Evolutionary conservation across 2,888 invertebrate species (phyloP), one percentile per base, ranked within the genome.

Genomic region (Drosophila cognata): DNA sequence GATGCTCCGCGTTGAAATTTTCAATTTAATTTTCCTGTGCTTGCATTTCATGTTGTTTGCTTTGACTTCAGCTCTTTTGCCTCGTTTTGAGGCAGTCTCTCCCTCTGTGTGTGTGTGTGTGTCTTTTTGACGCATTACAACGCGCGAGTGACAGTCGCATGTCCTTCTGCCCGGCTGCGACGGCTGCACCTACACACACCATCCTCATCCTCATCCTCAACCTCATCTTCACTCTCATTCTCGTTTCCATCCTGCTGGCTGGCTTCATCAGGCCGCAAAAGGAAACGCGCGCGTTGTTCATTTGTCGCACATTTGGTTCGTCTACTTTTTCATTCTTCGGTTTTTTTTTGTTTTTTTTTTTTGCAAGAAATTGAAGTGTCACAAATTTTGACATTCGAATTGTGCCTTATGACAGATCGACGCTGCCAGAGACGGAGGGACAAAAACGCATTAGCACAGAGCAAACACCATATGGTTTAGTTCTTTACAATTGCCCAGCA

Each of bases 381-480:
- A 93, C 83, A 93, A 93, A 74, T 92, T 92, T 91, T 93, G 92
- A 93, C 92, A 92, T 90, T 89, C 91, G 91, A 91, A 93, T 93
- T 92, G 90, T 85, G 71, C 60, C 71, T 59, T 64, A 85, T 89
- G 90, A 85, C 90, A 89, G 90, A 85, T 85, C 90, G 85, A 57
- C 71, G 57, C 81, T 63, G 80, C 62, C 75, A 51, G 56, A 66
- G 55, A 58, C 64, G n/a, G 21, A 57, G 57, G 68, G 35, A 69
- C 65, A 41, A 61, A 61, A 81, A 73, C 50, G 88, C 79, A 84
- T 83, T 88, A 82, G 88, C 79, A 41, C 48, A 65, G 73, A 66
- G 53, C 59, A 31, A 78, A 55, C 74, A 68, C 65, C 84, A 89
- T 79, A 88, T 85, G 84, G 74, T 55, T 62, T 29, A 58, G 69